Conservation (phyloP, 37 sponge, comb jelly and placozoan genomes). For the Theonella swinhoei region DNA sequence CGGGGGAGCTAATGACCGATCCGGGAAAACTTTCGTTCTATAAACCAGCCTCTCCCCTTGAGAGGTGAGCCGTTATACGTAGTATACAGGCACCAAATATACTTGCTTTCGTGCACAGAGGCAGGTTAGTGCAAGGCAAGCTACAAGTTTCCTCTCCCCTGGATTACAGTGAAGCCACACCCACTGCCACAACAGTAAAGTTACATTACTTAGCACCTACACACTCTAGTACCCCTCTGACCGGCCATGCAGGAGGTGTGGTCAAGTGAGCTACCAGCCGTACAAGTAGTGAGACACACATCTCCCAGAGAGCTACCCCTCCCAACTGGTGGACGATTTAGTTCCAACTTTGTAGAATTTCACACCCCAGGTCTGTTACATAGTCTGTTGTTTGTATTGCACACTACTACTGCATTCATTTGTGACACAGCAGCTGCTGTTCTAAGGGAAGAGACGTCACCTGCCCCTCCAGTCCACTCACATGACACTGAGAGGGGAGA, state of each 20-base stretch:
- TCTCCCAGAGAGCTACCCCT: not conserved
- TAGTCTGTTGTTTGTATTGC: no score
- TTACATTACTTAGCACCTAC: not conserved
- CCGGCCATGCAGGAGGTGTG: conserved; percentile 9
- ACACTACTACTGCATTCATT: no score
- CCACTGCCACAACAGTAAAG: not conserved
- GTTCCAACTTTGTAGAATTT: conserved; percentile 13
- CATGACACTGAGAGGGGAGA: not conserved
- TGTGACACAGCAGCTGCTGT: not conserved
- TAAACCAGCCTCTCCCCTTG: conserved; percentile 23
- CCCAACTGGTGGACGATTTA: conserved; percentile 19
- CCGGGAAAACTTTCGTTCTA: conserved; percentile 29
- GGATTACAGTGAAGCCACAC: not conserved
- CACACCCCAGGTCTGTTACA: not conserved
- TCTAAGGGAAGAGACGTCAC: no score
- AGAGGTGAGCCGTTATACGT: not conserved
- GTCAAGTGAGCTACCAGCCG: conserved; percentile 19
- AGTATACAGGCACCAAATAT: no score
- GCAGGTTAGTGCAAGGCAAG: conserved; percentile 3
- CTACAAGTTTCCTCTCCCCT: not conserved
- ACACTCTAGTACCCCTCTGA: no score
- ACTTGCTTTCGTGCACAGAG: not conserved
- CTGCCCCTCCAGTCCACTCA: not conserved
- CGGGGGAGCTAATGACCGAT: not conserved
- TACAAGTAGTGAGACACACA: conserved; percentile 23